Evolutionary conservation across 2,888 invertebrate genomes (phyloP).

Genomic region (Pogonocherus hispidulus): DNA sequence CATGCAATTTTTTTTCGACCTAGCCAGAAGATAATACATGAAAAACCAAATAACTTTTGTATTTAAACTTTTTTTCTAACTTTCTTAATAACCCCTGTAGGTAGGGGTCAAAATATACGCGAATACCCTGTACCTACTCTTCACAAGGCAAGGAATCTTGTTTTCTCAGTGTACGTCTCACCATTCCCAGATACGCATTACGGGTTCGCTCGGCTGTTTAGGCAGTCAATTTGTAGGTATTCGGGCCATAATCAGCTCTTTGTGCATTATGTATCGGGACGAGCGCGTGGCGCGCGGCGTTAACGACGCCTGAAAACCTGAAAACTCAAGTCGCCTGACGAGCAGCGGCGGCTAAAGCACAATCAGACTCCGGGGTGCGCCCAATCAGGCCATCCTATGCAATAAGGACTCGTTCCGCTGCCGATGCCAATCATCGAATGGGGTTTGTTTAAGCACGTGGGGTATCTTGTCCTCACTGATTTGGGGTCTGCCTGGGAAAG

Average conservation of each 20-base stretch:
- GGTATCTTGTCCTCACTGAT: neutral
- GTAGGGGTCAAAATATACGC: no score
- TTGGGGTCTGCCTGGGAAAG: neutral
- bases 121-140: no score
- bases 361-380: conserved; percentile 53
- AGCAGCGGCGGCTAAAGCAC: conserved; percentile 47
- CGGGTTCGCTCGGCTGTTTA: conserved; percentile 51
- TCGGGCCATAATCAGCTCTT: conserved; percentile 58
- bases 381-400: conserved; percentile 43
- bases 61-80: no score
- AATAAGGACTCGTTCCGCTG: conserved; percentile 21
- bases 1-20: no score
- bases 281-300: conserved; percentile 38
- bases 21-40: no score
- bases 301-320: conserved; percentile 28
- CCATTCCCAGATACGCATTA: conserved; percentile 12
- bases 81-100: no score
- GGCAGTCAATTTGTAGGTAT: conserved; percentile 56
- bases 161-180: conserved; percentile 2
- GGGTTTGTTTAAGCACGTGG: conserved; percentile 2
- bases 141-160: neutral
- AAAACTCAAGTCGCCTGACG: conserved; percentile 33
- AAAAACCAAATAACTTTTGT: no score
- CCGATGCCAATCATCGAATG: conserved; percentile 11
- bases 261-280: conserved; percentile 56